Conservation (phyloP, 1,140 invertebrate species). For the Mya arenaria region DNA sequence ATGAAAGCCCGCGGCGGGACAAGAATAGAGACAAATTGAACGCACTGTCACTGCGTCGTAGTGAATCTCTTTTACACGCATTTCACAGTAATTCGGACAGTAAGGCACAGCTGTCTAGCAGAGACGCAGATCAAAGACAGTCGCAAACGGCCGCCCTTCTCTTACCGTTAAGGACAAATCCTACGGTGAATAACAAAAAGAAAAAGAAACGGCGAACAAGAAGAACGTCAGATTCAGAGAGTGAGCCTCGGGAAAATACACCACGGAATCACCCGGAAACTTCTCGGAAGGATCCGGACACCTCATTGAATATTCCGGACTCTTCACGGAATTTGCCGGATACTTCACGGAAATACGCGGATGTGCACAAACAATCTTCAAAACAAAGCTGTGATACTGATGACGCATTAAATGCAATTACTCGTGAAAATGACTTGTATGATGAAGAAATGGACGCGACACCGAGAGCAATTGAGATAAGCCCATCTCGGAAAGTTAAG, state of each 20-base stretch:
- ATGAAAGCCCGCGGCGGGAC: constrained; percentile 2
- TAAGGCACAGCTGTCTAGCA: neutral
- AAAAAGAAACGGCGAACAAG: constrained; percentile 38
- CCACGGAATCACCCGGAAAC: constrained; percentile 17
- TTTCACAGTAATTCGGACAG: neutral
- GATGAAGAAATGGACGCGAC: constrained; percentile 21
- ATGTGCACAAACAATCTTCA: too few relatives aligned
- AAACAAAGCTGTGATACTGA: constrained; percentile 19
- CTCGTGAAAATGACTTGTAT: constrained; percentile 34
- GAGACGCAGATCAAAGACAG: constrained; percentile 27
- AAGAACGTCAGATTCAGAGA: neutral
- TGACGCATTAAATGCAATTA: constrained; percentile 31
- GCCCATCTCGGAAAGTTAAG: constrained; percentile 40
- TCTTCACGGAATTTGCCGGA: too few relatives aligned
- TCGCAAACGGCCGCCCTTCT: constrained; percentile 37
- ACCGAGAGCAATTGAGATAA: constrained; percentile 47
- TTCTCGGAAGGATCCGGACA: too few relatives aligned
- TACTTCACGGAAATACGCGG: neutral
- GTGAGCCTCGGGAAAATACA: constrained; percentile 6
- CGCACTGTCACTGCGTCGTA: constrained; percentile 25
- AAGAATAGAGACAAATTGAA: constrained; percentile 8
- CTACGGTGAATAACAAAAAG: constrained; percentile 30
- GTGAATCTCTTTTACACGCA: constrained; percentile 30
- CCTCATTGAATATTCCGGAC: neutral
- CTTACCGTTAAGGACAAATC: constrained; percentile 30